Evolutionary conservation across 92 coral and sea anemone species (phyloP).

Genomic region (Ricordea florida): DNA sequence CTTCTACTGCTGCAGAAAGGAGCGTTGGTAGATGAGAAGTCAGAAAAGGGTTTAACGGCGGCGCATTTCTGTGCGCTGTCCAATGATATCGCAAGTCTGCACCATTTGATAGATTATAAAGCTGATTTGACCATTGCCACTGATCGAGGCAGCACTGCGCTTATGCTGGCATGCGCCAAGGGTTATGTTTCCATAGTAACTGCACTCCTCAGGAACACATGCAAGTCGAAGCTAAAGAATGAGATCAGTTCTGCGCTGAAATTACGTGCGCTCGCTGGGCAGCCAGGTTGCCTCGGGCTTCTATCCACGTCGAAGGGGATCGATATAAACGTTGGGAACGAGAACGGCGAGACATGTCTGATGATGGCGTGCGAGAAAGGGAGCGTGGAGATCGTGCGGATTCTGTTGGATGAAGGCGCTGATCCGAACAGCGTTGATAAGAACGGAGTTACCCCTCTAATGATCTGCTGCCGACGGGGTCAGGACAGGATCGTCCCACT

Average conservation of each 20-base stretch:
- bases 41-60: constrained; percentile 77
- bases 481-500: constrained; percentile 69
- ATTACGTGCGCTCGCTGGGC: constrained; percentile 17
- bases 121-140: constrained; percentile 70
- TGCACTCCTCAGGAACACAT: constrained; percentile 61
- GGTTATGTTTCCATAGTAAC: constrained; percentile 74
- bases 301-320: constrained; percentile 7
- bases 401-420: constrained; percentile 72
- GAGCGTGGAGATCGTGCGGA: constrained; percentile 64
- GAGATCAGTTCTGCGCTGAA: constrained; percentile 37
- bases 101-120: constrained; percentile 68
- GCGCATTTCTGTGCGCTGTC: constrained; percentile 82
- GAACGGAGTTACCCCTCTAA: constrained; percentile 72
- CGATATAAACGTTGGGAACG: constrained; percentile 60
- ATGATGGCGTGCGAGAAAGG: constrained; percentile 88
- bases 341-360: constrained; percentile 70
- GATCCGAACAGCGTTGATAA: constrained; percentile 67
- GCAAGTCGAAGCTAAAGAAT: constrained; percentile 39
- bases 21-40: constrained; percentile 60
- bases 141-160: constrained; percentile 75
- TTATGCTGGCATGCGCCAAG: constrained; percentile 86
- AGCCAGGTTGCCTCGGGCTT: constrained; percentile 25
- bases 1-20: constrained; percentile 65
- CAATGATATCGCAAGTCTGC: constrained; percentile 67
- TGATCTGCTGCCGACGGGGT: constrained; percentile 75